phyloP scores from a whole-genome alignment of 2,888 invertebrate genomes.

The Trachelus troglodyta region DNA sequence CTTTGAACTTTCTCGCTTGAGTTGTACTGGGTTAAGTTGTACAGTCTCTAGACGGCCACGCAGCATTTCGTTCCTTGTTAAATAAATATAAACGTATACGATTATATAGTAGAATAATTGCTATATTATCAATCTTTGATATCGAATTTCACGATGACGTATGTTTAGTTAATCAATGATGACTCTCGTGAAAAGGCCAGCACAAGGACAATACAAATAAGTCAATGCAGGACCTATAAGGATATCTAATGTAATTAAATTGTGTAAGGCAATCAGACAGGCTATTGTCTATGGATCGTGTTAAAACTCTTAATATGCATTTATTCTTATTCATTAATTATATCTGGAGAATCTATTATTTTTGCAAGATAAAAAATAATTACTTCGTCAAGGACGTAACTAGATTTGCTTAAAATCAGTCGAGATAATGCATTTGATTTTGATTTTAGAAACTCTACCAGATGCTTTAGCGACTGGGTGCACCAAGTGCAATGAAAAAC shows the following conservation, averaged over 20 bases:
- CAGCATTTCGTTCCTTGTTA: background rate
- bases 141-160: background rate
- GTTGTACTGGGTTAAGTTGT: background rate
- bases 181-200: background rate
- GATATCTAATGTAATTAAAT: background rate
- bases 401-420: background rate
- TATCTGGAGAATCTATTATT: conserved; percentile 3
- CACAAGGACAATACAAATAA: background rate
- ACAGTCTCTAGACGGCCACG: background rate
- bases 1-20: conserved; percentile 56
- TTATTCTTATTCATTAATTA: conserved; percentile 9
- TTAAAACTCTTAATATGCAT: background rate
- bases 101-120: background rate
- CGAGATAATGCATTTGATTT: background rate
- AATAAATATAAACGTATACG: background rate
- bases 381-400: background rate
- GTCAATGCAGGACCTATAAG: background rate
- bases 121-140: background rate
- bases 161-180: background rate
- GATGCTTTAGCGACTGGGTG: conserved; percentile 78
- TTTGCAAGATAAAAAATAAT: background rate
- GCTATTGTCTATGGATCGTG: background rate
- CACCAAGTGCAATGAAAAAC: conserved; percentile 74
- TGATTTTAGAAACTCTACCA: conserved; percentile 74
- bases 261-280: background rate